Percentiles rank a stretch among this genome's conserved stretches.
These are phyloP conservation scores for Venustoraphidia nigricollis DNA, from an alignment of 2,888 invertebrate genomes.

Conservation along the genomic window DNA sequence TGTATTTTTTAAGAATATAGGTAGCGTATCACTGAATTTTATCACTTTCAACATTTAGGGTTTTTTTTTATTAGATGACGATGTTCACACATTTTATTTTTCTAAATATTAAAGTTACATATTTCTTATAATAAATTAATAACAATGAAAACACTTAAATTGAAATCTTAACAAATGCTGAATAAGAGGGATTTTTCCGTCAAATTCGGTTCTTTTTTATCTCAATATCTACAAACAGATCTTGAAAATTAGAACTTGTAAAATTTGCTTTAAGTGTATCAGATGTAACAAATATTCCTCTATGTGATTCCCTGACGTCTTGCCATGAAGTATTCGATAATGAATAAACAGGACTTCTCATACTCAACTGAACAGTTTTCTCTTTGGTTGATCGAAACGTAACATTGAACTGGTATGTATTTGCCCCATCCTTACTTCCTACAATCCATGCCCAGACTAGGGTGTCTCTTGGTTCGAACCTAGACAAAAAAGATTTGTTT, in stretches of 20 bases:
- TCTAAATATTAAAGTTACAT: too few relatives aligned
- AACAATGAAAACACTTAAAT: too few relatives aligned
- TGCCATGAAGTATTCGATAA: conserved; percentile 16
- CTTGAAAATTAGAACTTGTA: not conserved
- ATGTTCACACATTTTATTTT: too few relatives aligned
- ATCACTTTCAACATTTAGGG: too few relatives aligned
- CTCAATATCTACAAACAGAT: conserved; percentile 5
- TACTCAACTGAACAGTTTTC: conserved; percentile 17
- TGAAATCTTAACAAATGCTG: too few relatives aligned
- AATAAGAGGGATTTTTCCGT: too few relatives aligned
- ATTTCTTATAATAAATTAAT: too few relatives aligned
- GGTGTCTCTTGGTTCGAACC: conserved; percentile 6
- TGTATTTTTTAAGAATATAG: too few relatives aligned
- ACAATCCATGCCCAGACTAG: conserved; percentile 22
- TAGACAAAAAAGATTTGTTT: conserved; percentile 3
- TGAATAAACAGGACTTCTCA: conserved; percentile 19
- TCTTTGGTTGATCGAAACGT: conserved; percentile 15
- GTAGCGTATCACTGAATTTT: too few relatives aligned
- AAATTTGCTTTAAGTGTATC: conserved; percentile 5
- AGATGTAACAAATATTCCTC: conserved; percentile 16
- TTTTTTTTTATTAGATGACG: too few relatives aligned
- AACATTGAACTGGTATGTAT: conserved; percentile 19
- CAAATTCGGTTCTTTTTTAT: not conserved
- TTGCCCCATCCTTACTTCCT: conserved; percentile 15
- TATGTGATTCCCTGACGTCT: conserved; percentile 18